Evolutionary conservation across 2,113 vertebrate species (phyloP).

Genomic region (Zosterops japonicus): DNA sequence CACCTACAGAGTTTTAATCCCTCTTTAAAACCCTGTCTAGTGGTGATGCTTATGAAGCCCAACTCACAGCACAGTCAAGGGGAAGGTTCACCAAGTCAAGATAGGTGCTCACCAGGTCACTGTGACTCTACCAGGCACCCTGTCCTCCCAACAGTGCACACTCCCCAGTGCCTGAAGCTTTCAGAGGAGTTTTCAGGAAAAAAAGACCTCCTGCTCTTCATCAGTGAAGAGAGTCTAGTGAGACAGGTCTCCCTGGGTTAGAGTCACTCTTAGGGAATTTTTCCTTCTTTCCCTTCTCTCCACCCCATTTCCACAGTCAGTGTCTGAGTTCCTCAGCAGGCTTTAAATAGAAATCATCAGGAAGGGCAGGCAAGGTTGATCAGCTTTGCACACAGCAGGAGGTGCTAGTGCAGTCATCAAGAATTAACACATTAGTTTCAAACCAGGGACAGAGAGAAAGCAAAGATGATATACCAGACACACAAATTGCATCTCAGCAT

Average conservation of each 20-base stretch:
- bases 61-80: not conserved
- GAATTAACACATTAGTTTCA: slow-evolving; percentile 4
- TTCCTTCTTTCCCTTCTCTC: not conserved
- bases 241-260: not conserved
- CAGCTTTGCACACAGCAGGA: slow-evolving; percentile 39
- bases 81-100: not conserved
- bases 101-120: fast-evolving
- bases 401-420: not conserved
- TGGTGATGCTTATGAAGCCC: not conserved
- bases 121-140: not conserved
- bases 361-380: slow-evolving; percentile 31
- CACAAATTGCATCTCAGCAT: not conserved
- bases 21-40: not conserved
- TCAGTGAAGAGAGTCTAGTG: no score
- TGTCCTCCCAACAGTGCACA: not conserved
- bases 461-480: not conserved
- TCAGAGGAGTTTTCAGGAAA: not conserved
- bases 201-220: not conserved
- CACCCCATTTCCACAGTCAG: not conserved
- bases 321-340: not conserved
- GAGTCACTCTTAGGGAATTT: not conserved
- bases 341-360: slow-evolving; percentile 11
- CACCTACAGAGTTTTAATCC: not conserved
- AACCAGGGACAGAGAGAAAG: not conserved
- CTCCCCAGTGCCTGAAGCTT: not conserved